These are phyloP conservation scores for Crocallis elinguaria DNA, from an alignment of 2,888 invertebrate genomes.

Conservation along the genomic window DNA sequence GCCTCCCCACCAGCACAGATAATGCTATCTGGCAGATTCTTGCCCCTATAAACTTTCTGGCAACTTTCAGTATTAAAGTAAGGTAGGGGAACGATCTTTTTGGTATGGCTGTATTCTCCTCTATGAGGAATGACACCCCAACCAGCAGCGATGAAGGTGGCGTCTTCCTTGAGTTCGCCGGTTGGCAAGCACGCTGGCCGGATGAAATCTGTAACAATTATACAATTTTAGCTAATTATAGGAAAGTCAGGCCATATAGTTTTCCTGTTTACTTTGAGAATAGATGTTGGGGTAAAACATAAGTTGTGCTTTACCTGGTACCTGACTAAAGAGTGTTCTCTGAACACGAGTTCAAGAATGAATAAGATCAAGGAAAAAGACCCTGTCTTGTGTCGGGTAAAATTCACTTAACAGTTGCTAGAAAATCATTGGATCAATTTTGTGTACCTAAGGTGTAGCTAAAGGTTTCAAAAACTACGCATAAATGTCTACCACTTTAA, in stretches of 20 bases:
- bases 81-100: conserved; percentile 58
- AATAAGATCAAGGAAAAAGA: too few species aligned
- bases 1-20: conserved; percentile 64
- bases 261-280: neutral
- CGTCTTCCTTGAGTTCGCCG: conserved; percentile 30
- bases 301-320: too few species aligned
- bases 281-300: too few species aligned
- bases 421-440: too few species aligned
- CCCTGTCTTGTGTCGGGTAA: too few species aligned
- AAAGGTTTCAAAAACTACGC: too few species aligned
- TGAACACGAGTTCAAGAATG: too few species aligned
- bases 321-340: too few species aligned
- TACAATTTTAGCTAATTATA: neutral
- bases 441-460: too few species aligned
- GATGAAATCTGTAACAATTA: conserved; percentile 59
- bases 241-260: neutral
- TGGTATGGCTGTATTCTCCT: conserved; percentile 49
- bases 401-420: too few species aligned
- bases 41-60: conserved; percentile 39
- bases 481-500: too few species aligned
- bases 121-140: conserved; percentile 54
- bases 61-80: conserved; percentile 46
- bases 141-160: conserved; percentile 52
- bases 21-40: conserved; percentile 43
- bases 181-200: conserved; percentile 62